phyloP scores from a whole-genome alignment of 2,797 vertebrate genomes.

The Myotis planiceps region DNA sequence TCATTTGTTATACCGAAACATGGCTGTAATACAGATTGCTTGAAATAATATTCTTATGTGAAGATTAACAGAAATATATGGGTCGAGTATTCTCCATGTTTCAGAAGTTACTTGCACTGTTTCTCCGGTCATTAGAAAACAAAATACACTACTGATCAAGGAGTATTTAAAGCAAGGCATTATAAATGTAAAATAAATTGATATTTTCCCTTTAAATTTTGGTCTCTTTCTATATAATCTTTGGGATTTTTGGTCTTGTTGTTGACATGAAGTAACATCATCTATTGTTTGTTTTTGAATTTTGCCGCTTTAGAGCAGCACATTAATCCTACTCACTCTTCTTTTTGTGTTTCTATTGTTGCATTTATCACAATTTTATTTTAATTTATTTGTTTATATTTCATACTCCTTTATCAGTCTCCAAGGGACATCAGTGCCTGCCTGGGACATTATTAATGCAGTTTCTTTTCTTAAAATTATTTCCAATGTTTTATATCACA shows the following conservation, averaged over 20 bases:
- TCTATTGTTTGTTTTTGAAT: not conserved
- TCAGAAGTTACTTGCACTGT: not conserved
- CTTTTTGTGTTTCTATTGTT: not conserved
- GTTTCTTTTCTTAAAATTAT: not conserved
- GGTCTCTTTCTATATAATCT: not conserved
- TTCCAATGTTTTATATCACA: not conserved
- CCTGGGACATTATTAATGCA: not conserved
- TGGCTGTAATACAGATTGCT: not conserved
- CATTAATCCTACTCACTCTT: not conserved
- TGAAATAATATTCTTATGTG: not conserved
- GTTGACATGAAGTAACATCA: not conserved
- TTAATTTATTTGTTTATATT: not conserved
- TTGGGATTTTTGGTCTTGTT: not conserved
- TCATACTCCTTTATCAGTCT: not conserved
- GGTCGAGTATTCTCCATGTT: not conserved
- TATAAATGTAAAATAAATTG: not conserved
- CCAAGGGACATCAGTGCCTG: not conserved
- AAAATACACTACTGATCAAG: not conserved
- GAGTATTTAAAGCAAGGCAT: not conserved
- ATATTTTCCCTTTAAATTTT: not conserved
- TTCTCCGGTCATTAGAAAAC: not conserved
- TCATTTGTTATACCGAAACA: not conserved
- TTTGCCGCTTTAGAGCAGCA: not conserved
- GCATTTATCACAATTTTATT: constrained; percentile 18
- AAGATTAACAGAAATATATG: not conserved